Evolutionary conservation across 37 sponge, comb jelly and placozoan genomes (phyloP).

Genomic region (Axinella damicornis): DNA sequence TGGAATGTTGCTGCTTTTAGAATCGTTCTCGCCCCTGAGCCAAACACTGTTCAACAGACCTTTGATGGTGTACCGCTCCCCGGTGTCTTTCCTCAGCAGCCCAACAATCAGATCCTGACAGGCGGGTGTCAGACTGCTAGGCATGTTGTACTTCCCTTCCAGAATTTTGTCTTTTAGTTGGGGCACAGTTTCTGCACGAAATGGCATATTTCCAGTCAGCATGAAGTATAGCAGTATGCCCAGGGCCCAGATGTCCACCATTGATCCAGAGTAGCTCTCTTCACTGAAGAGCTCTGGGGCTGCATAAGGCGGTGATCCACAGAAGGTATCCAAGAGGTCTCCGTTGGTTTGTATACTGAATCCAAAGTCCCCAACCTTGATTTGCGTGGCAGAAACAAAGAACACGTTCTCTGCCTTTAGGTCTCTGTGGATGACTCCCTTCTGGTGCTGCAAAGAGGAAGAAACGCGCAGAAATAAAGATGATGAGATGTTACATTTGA

Average conservation of each 20-base stretch:
- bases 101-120: constrained; percentile 35
- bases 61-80: constrained; percentile 5
- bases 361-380: constrained; percentile 91
- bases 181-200: constrained; percentile 61
- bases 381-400: constrained; percentile 48
- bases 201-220: constrained; percentile 77
- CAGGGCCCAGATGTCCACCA: constrained; percentile 90
- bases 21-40: not conserved
- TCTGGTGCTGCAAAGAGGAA: too few relatives aligned
- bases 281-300: constrained; percentile 89
- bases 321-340: constrained; percentile 74
- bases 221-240: constrained; percentile 85
- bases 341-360: constrained; percentile 65
- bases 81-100: constrained; percentile 39
- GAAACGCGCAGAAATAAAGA: constrained; percentile 5
- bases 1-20: too few relatives aligned
- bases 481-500: not conserved
- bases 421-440: constrained; percentile 80
- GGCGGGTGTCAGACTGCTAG: constrained; percentile 25
- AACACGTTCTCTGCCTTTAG: constrained; percentile 91
- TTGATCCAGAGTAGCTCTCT: constrained; percentile 64
- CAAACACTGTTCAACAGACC: constrained; percentile 30
- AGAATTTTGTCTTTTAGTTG: constrained; percentile 74
- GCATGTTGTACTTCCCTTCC: constrained; percentile 66
- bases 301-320: constrained; percentile 93